phyloP scores from a whole-genome alignment of 2,888 invertebrate genomes.

The Celastrina argiolus region DNA sequence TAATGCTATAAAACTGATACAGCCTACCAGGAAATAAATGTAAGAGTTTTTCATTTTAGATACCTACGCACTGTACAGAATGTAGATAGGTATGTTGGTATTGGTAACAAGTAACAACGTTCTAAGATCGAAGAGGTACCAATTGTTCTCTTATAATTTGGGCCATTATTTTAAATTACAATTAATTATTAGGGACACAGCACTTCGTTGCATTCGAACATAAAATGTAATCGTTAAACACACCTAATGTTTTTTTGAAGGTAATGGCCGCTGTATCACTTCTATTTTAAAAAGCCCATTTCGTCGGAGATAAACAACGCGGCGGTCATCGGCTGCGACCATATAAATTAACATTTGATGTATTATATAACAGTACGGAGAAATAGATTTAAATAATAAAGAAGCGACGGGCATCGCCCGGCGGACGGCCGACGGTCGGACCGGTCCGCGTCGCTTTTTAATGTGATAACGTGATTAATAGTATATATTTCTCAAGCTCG shows the following conservation, averaged over 20 bases:
- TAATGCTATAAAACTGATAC: background rate
- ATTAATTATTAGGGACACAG: background rate
- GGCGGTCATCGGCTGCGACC: constrained; percentile 42
- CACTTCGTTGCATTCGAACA: background rate
- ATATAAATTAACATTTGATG: constrained; percentile 66
- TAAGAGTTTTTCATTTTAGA: too few relatives aligned
- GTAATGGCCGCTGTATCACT: constrained; percentile 25
- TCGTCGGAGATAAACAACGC: constrained; percentile 48
- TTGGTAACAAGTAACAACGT: too few relatives aligned
- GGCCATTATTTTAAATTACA: background rate
- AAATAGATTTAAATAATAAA: constrained; percentile 64
- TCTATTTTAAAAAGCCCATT: constrained; percentile 40
- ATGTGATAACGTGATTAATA: constrained; percentile 61
- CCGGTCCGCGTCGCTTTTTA: constrained; percentile 58
- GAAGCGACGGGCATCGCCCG: constrained; percentile 8
- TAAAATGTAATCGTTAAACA: constrained; percentile 1
- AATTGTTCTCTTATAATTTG: too few relatives aligned
- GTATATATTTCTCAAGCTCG: constrained; percentile 57
- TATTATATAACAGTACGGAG: constrained; percentile 62
- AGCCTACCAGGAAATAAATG: too few relatives aligned
- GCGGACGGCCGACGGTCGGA: constrained; percentile 30
- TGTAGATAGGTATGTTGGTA: too few relatives aligned
- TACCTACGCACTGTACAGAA: too few relatives aligned
- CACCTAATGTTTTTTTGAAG: background rate
- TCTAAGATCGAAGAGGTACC: too few relatives aligned